These are phyloP conservation scores for Linurgus olivaceus DNA, from an alignment of 2,797 vertebrate genomes.

Conservation along the genomic window DNA sequence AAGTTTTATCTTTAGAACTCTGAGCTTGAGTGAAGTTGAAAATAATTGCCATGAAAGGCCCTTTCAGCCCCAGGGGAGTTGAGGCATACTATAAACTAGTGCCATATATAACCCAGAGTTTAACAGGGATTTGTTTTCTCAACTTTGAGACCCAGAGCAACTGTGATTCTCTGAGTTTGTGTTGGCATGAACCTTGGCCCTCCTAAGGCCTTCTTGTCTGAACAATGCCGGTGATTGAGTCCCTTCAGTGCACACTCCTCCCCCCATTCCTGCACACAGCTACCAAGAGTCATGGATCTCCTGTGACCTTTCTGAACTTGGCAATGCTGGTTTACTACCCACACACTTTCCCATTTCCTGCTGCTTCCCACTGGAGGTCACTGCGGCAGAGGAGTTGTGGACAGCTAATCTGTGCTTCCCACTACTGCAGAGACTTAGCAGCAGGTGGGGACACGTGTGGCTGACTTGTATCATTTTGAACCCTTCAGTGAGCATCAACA, in stretches of 20 bases:
- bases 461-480: background rate
- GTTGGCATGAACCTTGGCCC: background rate
- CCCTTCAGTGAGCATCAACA: background rate
- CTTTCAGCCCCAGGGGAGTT: background rate
- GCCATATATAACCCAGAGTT: background rate
- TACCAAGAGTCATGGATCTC: background rate
- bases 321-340: background rate
- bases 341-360: background rate
- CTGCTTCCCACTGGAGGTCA: slow-evolving; percentile 30
- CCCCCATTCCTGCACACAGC: background rate
- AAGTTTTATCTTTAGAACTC: background rate
- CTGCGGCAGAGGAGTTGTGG: background rate
- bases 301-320: background rate
- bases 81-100: background rate
- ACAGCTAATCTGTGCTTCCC: background rate
- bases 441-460: background rate
- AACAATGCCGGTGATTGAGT: background rate
- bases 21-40: background rate
- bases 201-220: background rate
- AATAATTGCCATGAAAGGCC: background rate
- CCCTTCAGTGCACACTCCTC: background rate
- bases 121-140: slow-evolving; percentile 5
- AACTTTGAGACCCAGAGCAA: background rate
- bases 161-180: background rate
- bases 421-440: background rate